Percentiles rank a stretch among this genome's conserved stretches.
phyloP scores from a whole-genome alignment of 30 jellyfish, hydroid and myxozoan genomes.

The Hydractinia echinata region DNA sequence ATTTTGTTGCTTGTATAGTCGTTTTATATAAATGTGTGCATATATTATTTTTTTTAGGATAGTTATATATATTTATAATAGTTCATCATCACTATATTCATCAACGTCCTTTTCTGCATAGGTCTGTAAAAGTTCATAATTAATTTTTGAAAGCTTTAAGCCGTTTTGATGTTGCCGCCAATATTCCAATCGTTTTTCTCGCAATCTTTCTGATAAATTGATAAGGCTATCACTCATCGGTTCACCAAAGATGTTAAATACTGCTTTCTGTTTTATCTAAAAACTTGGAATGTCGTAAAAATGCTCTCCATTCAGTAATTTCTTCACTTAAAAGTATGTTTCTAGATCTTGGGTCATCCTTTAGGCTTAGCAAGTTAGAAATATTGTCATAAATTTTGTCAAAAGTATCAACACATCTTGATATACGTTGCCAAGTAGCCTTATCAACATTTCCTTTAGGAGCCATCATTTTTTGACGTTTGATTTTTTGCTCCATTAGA shows the following conservation, averaged over 20 bases:
- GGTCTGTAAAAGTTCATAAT: background rate
- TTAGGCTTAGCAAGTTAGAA: background rate
- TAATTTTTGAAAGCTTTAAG: background rate
- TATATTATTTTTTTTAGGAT: too few species aligned
- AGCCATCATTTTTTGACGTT: slow-evolving; percentile 10
- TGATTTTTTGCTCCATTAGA: slow-evolving; percentile 6
- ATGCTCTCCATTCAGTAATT: slow-evolving; percentile 15
- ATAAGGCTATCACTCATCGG: background rate
- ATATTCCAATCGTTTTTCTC: background rate
- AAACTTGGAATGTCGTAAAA: slow-evolving; percentile 3
- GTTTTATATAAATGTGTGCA: too few species aligned
- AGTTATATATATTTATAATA: background rate
- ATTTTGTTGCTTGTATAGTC: too few species aligned
- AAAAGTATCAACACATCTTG: slow-evolving; percentile 8
- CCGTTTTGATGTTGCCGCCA: slow-evolving; percentile 3
- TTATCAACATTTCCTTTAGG: slow-evolving; percentile 2
- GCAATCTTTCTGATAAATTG: background rate
- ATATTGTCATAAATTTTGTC: slow-evolving; percentile 2
- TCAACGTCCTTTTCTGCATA: background rate
- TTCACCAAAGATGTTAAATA: slow-evolving; percentile 5
- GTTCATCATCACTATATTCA: slow-evolving; percentile 3
- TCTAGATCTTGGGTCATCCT: background rate
- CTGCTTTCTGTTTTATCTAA: background rate
- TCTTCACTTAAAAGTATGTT: background rate
- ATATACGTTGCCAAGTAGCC: slow-evolving; percentile 3